Conservation (phyloP, 2,113 vertebrate genomes). For the Dromiciops gliroides region DNA sequence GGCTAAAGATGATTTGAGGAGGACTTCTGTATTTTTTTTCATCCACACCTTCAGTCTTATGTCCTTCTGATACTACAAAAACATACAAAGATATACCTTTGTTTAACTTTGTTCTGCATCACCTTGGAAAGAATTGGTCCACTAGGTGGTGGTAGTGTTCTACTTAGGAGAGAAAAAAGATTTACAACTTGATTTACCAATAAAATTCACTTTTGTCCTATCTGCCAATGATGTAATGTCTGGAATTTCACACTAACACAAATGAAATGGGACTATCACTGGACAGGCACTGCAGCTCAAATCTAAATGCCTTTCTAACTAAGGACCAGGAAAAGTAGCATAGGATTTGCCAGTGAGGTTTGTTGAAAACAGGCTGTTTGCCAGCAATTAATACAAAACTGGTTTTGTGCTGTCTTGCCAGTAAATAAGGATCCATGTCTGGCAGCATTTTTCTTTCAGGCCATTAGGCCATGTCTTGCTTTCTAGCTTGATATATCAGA, state of each 20-base stretch:
- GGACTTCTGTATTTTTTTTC: constrained; percentile 25
- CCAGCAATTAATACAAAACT: constrained; percentile 58
- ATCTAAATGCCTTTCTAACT: constrained; percentile 32
- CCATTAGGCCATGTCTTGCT: constrained; percentile 36
- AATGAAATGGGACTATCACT: constrained; percentile 51
- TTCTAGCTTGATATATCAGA: constrained; percentile 45
- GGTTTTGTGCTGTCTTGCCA: constrained; percentile 20
- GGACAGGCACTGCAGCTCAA: constrained; percentile 39
- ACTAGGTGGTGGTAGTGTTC: constrained; percentile 82
- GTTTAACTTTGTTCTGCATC: not conserved
- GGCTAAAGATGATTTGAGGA: constrained; percentile 35
- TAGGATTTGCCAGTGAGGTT: constrained; percentile 39
- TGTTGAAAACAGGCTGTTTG: constrained; percentile 36
- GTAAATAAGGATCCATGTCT: constrained; percentile 25
- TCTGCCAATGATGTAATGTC: constrained; percentile 51
- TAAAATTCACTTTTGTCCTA: constrained; percentile 14
- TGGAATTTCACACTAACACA: constrained; percentile 41
- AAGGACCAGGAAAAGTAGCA: constrained; percentile 48
- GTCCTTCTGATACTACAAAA: not conserved
- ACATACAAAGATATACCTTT: not conserved
- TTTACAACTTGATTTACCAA: not conserved
- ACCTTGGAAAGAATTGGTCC: constrained; percentile 60
- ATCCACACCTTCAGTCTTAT: constrained; percentile 6
- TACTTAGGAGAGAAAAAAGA: not conserved
- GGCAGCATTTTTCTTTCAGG: constrained; percentile 48